These are phyloP conservation scores for Megaceryle torquata DNA, from an alignment of 2,113 vertebrate genomes.

Conservation along the genomic window DNA sequence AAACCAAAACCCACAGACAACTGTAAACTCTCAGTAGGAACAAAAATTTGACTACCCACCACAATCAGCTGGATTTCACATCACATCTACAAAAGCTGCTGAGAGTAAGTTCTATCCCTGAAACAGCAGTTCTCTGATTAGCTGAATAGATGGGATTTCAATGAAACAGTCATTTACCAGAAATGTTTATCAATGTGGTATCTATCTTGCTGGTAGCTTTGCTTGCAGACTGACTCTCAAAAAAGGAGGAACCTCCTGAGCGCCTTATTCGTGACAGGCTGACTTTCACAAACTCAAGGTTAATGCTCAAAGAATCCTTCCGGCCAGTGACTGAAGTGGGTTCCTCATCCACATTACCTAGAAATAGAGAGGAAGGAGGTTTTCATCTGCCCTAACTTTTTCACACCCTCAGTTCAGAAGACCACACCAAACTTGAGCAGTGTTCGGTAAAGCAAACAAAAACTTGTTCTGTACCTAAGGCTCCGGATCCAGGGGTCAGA, in stretches of 20 bases:
- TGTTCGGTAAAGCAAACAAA: neutral
- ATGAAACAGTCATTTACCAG: constrained; percentile 77
- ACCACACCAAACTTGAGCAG: too few relatives aligned
- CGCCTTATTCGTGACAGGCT: constrained; percentile 94
- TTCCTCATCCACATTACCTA: constrained; percentile 93
- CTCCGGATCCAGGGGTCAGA: constrained; percentile 85
- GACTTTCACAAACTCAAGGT: constrained; percentile 98
- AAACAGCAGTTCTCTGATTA: neutral
- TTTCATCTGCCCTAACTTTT: neutral
- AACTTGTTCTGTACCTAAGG: constrained; percentile 77
- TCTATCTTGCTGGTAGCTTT: constrained; percentile 92
- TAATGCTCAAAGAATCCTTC: constrained; percentile 98
- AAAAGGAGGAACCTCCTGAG: constrained; percentile 88
- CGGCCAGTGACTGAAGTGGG: constrained; percentile 93
- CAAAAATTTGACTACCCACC: neutral
- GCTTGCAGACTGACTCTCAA: constrained; percentile 83
- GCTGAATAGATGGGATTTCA: neutral
- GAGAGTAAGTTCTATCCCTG: neutral
- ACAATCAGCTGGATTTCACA: neutral
- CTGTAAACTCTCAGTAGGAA: neutral
- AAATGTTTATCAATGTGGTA: constrained; percentile 97
- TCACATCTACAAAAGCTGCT: neutral
- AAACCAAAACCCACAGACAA: neutral
- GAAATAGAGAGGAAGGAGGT: neutral
- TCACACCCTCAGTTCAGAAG: neutral